A percentile compares a stretch with the other conserved stretches of the same genome.
Conservation (phyloP, 1,140 invertebrate species). For the Leptinotarsa texana region DNA sequence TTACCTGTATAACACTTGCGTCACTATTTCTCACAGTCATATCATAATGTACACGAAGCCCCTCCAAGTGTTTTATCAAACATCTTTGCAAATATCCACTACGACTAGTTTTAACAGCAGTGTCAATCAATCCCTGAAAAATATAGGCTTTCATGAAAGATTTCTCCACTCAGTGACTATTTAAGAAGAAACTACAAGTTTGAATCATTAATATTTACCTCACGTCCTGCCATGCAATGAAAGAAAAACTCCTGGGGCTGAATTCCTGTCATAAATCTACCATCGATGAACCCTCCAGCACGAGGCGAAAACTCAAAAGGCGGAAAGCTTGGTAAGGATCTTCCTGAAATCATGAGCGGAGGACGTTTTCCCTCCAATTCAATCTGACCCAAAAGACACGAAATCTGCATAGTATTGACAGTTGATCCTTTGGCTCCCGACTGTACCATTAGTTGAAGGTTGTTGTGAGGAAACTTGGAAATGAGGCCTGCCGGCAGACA, state of each 20-base stretch:
- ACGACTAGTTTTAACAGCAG: conserved; percentile 89
- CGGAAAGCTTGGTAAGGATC: conserved; percentile 90
- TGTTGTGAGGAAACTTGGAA: conserved; percentile 90
- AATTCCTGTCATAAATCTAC: conserved; percentile 96
- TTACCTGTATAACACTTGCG: conserved; percentile 85
- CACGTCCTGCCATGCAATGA: conserved; percentile 99
- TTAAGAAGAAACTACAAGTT: no score
- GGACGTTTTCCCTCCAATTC: conserved; percentile 97
- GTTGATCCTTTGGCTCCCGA: conserved; percentile 97
- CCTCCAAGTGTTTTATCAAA: conserved; percentile 97
- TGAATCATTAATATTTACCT: conserved; percentile 60
- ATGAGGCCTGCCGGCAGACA: conserved; percentile 84
- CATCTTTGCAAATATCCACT: conserved; percentile 98
- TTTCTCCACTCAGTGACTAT: no score
- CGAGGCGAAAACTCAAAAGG: conserved; percentile 87
- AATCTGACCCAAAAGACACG: conserved; percentile 95
- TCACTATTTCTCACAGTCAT: conserved; percentile 94
- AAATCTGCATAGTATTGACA: conserved; percentile 98
- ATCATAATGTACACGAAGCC: conserved; percentile 88
- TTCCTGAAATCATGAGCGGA: conserved; percentile 91
- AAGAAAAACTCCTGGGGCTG: conserved; percentile 98
- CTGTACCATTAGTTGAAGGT: conserved; percentile 96
- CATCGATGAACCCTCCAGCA: conserved; percentile 95
- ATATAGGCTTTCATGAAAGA: conserved; percentile 9
- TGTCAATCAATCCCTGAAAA: conserved; percentile 75